A percentile compares a stretch with the other conserved stretches of the same genome.
Conservation (phyloP, 2,888 invertebrate species). For the Cataglyphis altisquamis region DNA sequence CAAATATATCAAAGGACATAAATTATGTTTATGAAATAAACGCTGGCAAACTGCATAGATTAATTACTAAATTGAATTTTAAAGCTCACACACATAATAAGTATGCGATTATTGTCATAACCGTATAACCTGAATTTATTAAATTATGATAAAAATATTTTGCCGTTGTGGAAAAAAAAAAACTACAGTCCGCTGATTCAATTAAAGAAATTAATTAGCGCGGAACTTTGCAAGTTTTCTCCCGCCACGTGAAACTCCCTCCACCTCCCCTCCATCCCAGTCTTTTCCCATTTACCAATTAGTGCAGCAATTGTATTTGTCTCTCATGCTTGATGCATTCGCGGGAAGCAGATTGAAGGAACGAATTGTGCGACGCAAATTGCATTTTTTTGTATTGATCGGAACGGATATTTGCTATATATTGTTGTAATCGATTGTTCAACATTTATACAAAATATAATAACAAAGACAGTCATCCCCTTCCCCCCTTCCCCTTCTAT, state of each 20-base stretch:
- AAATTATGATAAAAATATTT: conserved; percentile 30
- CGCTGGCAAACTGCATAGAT: neutral
- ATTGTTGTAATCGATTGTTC: neutral
- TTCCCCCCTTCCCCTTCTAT: too few relatives aligned
- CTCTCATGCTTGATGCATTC: neutral
- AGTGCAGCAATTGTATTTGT: conserved; percentile 32
- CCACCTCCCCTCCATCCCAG: neutral
- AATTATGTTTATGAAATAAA: neutral
- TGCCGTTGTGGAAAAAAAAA: conserved; percentile 3
- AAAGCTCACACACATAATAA: neutral
- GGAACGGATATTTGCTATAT: neutral
- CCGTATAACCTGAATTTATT: neutral
- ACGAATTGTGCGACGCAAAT: neutral
- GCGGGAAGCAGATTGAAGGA: neutral
- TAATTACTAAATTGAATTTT: neutral
- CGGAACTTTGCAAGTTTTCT: neutral
- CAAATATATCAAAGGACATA: neutral
- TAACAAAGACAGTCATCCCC: neutral
- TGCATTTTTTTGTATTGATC: conserved; percentile 10
- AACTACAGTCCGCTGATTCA: conserved; percentile 27
- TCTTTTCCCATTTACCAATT: conserved; percentile 33
- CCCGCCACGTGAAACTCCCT: neutral
- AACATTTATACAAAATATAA: neutral
- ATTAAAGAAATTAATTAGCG: conserved; percentile 54
- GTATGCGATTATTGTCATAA: neutral